Base-by-base conservation (phyloP, 2,888 invertebrate genomes). In the Orthosia cruda region DNA sequence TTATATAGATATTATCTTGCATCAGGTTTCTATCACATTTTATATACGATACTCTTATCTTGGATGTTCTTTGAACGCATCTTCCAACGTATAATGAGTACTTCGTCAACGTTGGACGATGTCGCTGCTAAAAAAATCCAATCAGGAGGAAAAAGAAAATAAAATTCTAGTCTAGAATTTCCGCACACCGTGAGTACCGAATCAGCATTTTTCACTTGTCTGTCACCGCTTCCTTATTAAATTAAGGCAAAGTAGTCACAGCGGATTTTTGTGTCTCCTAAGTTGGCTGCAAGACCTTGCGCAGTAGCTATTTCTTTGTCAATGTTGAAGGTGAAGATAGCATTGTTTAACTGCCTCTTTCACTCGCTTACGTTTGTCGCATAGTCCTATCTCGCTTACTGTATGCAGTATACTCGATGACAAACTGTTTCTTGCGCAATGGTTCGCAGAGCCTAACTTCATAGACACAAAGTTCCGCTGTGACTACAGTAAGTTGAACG, bases 1-100 rank as follows among this genome's bases (percentile, higher is more conserved):
- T 68, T 45, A 75, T 20, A 65, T 57, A 73, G 75, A 76, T 76
- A 16, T 80, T 76, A 82, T 82, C 68, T 63, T 62, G 81, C 13
- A 64, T 64, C 65, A 64, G 59, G 76, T 77, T 64, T 59, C 13
- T 23, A 75, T 64, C 52, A 54, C 58, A 45, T 32, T 32, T 59
- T 18, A 54, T 59, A 54, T 12, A 59, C 26, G 16, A 49, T 26
- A 20, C 0, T 3, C 1, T 18, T 78, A 55, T 61, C 59, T 49
- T 50, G 16, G 47, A 79, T 59, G 49, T 16, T 67, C 47, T 79
- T 71, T 49, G 32, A 59, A 32, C 5, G 47, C 71, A 23, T 78
- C 26, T 58, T 23, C 13, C 4, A 68, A 47, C 11, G 23, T 23
- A 67, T 77, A 67, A 55, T 71, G 16, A 79, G 23, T 23, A 11